These are phyloP conservation scores for Andrena bucephala DNA, from an alignment of 2,888 invertebrate genomes.

Conservation along the genomic window DNA sequence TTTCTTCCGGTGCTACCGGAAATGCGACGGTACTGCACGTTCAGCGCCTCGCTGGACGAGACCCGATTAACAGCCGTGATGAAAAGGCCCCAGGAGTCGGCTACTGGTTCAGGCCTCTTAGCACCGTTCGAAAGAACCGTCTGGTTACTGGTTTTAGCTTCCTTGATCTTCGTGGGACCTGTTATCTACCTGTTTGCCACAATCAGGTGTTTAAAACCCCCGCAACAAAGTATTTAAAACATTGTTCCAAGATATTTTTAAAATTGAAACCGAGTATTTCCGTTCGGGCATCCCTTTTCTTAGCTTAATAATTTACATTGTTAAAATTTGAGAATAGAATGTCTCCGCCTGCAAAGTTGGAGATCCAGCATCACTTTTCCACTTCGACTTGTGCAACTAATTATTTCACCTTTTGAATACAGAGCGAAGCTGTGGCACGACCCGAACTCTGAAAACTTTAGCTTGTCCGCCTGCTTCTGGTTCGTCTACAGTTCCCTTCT, in stretches of 20 bases:
- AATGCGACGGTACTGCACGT: slow-evolving; percentile 85
- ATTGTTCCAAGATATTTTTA: too few relatives aligned
- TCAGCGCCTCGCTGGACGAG: slow-evolving; percentile 89
- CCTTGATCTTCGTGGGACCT: slow-evolving; percentile 91
- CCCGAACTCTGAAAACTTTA: slow-evolving; percentile 86
- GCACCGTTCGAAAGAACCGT: slow-evolving; percentile 92
- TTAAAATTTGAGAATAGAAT: too few relatives aligned
- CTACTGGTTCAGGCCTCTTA: slow-evolving; percentile 92
- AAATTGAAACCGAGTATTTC: too few relatives aligned
- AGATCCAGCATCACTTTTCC: background rate
- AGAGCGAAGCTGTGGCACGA: slow-evolving; percentile 85
- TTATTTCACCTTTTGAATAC: background rate
- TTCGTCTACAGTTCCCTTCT: slow-evolving; percentile 95
- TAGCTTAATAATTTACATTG: too few relatives aligned
- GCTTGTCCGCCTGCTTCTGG: slow-evolving; percentile 92
- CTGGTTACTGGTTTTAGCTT: slow-evolving; percentile 91
- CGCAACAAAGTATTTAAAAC: background rate
- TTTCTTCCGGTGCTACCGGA: slow-evolving; percentile 90
- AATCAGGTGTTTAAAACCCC: slow-evolving; percentile 85
- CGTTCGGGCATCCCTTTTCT: too few relatives aligned
- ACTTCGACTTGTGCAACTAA: background rate
- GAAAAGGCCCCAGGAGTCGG: slow-evolving; percentile 92
- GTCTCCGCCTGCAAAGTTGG: too few relatives aligned
- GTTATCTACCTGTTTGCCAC: slow-evolving; percentile 90
- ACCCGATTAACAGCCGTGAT: slow-evolving; percentile 93